A percentile compares a stretch with the other conserved stretches of the same genome.
Evolutionary conservation across 1,140 invertebrate species (phyloP).

Genomic region (Drosophila lini): DNA sequence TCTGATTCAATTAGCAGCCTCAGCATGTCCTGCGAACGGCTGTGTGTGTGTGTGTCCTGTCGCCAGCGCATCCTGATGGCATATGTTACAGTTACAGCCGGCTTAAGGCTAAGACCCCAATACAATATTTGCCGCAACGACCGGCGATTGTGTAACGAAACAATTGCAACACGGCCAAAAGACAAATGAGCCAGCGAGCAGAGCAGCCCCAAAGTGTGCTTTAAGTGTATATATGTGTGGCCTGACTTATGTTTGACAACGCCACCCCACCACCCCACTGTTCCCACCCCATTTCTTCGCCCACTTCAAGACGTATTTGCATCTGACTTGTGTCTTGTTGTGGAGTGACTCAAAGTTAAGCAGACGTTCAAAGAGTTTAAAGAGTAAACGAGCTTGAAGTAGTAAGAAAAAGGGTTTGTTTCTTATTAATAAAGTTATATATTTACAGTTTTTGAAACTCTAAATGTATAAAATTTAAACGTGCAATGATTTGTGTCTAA

Average conservation of each 20-base stretch:
- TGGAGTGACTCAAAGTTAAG: background rate
- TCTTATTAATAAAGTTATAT: background rate
- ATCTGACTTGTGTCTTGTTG: background rate
- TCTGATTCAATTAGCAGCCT: constrained; percentile 52
- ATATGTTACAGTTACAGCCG: constrained; percentile 18
- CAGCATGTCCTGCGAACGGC: background rate
- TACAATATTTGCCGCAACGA: constrained; percentile 29
- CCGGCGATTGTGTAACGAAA: constrained; percentile 29
- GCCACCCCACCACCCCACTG: background rate
- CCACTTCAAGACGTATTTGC: background rate
- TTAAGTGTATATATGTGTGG: constrained; percentile 26
- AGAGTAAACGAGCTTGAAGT: background rate
- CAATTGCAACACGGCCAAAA: constrained; percentile 25
- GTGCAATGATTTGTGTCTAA: no score
- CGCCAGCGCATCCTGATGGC: constrained; percentile 17
- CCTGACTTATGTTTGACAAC: constrained; percentile 24
- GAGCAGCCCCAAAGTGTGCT: constrained; percentile 34
- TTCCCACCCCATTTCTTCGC: background rate
- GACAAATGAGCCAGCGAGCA: constrained; percentile 5
- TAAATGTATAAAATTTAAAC: no score
- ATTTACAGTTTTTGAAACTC: background rate
- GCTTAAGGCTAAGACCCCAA: constrained; percentile 36
- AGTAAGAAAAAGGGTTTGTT: no score
- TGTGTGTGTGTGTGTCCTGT: background rate
- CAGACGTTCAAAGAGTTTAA: background rate